A percentile compares a stretch with the other conserved stretches of the same genome.
These are phyloP conservation scores for Penelope pileata DNA, from an alignment of 2,113 vertebrate genomes.

Conservation along the genomic window DNA sequence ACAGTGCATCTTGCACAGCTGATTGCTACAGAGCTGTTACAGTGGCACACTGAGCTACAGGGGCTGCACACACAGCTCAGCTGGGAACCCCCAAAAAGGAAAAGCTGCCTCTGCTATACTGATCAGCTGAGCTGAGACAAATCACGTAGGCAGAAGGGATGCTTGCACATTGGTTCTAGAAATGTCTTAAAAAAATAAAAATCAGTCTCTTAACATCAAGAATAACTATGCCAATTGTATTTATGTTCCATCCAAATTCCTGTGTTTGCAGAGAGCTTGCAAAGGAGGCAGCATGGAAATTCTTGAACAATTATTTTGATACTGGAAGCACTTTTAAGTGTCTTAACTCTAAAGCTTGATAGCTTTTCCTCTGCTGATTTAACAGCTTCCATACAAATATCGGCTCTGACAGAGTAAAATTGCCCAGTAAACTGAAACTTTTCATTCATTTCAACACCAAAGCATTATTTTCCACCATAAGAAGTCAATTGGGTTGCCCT, in stretches of 20 bases:
- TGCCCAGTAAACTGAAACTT: neutral
- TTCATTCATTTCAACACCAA: neutral
- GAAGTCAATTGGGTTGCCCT: neutral
- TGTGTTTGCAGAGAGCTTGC: neutral
- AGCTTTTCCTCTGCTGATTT: neutral
- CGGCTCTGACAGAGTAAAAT: neutral
- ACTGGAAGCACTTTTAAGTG: neutral
- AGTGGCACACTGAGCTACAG: neutral
- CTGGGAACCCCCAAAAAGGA: neutral
- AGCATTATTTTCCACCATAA: neutral
- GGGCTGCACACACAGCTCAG: neutral
- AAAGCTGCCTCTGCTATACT: neutral
- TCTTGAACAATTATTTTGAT: neutral
- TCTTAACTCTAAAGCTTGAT: neutral
- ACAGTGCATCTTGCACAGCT: neutral
- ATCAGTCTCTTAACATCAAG: neutral
- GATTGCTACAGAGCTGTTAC: neutral
- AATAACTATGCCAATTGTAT: neutral
- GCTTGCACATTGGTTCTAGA: neutral
- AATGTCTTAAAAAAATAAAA: neutral
- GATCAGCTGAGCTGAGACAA: neutral
- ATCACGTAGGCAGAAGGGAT: neutral
- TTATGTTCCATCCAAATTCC: neutral
- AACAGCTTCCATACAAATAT: neutral
- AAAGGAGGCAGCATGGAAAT: neutral